These are phyloP conservation scores for Hypolimnas misippus DNA, from an alignment of 2,888 invertebrate species.

Conservation along the genomic window DNA sequence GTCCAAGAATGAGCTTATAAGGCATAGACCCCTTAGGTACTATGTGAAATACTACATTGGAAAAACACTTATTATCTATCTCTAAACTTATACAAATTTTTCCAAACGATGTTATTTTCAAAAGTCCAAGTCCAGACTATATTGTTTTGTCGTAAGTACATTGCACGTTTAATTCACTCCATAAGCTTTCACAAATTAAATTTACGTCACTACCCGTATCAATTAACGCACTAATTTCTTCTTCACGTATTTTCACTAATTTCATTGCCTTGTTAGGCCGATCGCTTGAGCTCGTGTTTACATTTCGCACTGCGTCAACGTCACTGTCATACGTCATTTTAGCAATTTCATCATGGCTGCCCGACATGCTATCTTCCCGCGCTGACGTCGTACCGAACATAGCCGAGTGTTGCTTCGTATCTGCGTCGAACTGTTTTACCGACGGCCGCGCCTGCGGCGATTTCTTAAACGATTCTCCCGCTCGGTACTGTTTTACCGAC, in stretches of 20 bases:
- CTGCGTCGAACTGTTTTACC: not conserved
- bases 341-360: not conserved
- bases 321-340: too few relatives aligned
- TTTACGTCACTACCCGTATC: slow-evolving; percentile 13
- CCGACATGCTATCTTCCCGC: not conserved
- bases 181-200: not conserved
- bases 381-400: not conserved
- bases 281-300: not conserved
- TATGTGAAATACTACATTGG: not conserved
- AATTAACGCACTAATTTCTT: not conserved
- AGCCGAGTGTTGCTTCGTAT: not conserved
- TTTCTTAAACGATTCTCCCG: not conserved
- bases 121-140: slow-evolving; percentile 7
- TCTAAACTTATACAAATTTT: not conserved
- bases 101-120: not conserved
- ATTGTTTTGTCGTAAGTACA: not conserved
- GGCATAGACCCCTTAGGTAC: not conserved
- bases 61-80: not conserved
- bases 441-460: not conserved
- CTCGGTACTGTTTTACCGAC: not conserved
- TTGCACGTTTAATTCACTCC: not conserved
- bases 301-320: not conserved
- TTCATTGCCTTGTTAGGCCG: not conserved
- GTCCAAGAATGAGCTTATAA: not conserved
- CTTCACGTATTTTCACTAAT: not conserved